Evolutionary conservation across 2,888 invertebrate species (phyloP), one percentile per base, ranked within the genome.

Genomic region (Catocala sponsa): DNA sequence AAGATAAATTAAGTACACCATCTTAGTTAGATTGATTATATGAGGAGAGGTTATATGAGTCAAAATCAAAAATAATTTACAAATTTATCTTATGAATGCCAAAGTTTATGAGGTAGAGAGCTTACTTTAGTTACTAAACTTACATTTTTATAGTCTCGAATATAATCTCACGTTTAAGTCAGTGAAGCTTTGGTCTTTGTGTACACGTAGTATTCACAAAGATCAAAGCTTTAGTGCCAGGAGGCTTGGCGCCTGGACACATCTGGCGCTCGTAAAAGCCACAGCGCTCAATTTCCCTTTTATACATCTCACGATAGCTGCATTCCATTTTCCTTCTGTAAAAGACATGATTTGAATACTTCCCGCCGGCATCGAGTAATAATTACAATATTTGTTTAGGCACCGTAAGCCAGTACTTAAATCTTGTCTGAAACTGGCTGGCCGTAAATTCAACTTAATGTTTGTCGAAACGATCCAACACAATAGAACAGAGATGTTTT

Each of bases 361-460:
- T 44, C 10, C 49, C 35, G 44, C 9, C 44, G 32, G 63, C 54
- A 38, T 38, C 35, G 9, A 38, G 63, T 42, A 53, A 47, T 65
- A 67, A 71, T 78, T 79, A 80, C 81, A 83, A 82, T 78, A 81
- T 79, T 74, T 70, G 66, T 66, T 67, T 65, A 77, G 68, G 74
- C 70, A 76, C 81, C 80, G 86, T 83, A 85, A 82, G 76, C 78
- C 79, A 82, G 81, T 85, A 86, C 85, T 88, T 85, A 88, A 88
- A 85, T 83, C 82, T 79, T 82, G 80, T 83, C 84, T 87, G 85
- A 90, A 88, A 88, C 87, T 87, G 88, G 81, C 78, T 73, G 74
- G 70, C 76, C 81, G 80, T 88, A 89, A 90, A 89, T 88, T 85
- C 72, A 65, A 68, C 74, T 87, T 89, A 89, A 89, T 87, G 89